Evolutionary conservation across 2,797 vertebrate genomes (phyloP).

Genomic region (Sebastes trivittatus): DNA sequence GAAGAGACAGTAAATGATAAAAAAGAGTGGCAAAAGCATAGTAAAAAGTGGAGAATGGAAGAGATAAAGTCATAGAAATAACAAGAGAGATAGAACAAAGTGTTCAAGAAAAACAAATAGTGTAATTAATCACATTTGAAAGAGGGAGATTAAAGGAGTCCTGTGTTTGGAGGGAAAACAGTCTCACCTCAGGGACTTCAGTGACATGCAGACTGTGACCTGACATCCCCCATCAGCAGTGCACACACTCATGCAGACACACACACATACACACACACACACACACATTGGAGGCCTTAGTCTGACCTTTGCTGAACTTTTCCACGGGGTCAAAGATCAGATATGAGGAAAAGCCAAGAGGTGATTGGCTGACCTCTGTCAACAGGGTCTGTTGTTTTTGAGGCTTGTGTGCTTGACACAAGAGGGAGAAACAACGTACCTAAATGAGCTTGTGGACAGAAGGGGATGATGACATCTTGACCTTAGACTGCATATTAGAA

Average conservation of each 20-base stretch:
- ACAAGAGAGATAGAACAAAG: background rate
- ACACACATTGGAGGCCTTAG: slow-evolving; percentile 26
- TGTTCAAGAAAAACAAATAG: slow-evolving; percentile 48
- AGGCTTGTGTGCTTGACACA: slow-evolving; percentile 28
- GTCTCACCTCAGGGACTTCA: slow-evolving; percentile 37
- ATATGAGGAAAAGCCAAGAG: slow-evolving; percentile 60
- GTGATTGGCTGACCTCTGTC: slow-evolving; percentile 60
- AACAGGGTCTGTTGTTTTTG: slow-evolving; percentile 34
- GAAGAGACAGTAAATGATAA: background rate
- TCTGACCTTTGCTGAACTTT: slow-evolving; percentile 63
- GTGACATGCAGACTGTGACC: slow-evolving; percentile 25
- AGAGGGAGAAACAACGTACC: background rate
- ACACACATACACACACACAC: slow-evolving; percentile 19
- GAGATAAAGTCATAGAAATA: background rate
- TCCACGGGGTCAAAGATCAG: slow-evolving; percentile 53
- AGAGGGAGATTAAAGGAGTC: slow-evolving; percentile 54
- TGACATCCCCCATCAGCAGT: slow-evolving; percentile 12
- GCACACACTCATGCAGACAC: background rate
- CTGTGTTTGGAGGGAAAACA: slow-evolving; percentile 70
- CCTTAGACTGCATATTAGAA: background rate
- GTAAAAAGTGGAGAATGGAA: background rate
- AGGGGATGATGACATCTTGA: background rate
- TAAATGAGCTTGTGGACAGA: background rate
- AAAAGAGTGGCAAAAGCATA: background rate
- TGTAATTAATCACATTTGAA: slow-evolving; percentile 64